Percentiles rank a stretch among this genome's conserved stretches.
Evolutionary conservation across 2,797 vertebrate genomes (phyloP).

Genomic region (Perodicticus potto): DNA sequence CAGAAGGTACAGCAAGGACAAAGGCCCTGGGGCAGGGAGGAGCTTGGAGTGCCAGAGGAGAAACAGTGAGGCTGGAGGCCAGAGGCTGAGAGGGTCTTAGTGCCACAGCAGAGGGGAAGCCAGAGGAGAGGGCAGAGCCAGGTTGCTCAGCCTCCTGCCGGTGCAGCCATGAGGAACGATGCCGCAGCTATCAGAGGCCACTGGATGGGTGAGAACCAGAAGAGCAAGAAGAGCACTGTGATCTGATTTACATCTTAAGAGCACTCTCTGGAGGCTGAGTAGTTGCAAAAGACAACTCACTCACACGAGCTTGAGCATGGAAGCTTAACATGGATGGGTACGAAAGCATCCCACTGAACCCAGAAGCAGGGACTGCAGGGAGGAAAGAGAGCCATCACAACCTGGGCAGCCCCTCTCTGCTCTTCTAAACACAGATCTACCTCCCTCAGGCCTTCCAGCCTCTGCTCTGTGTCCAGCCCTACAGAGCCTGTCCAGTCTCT

Average conservation of each 20-base stretch:
- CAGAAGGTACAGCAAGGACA: not conserved
- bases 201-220: too few species aligned
- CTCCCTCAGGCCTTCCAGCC: not conserved
- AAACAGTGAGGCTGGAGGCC: not conserved
- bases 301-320: not conserved
- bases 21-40: slow-evolving; percentile 5
- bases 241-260: slow-evolving; percentile 37
- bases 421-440: not conserved
- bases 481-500: not conserved
- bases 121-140: not conserved
- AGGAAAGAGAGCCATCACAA: not conserved
- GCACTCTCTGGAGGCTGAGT: slow-evolving; percentile 1
- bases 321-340: not conserved
- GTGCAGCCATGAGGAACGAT: not conserved
- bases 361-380: not conserved
- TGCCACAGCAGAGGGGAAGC: not conserved
- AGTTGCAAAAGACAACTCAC: slow-evolving; percentile 39
- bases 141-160: not conserved
- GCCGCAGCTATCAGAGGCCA: not conserved
- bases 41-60: not conserved
- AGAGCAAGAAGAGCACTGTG: not conserved
- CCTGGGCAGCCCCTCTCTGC: not conserved
- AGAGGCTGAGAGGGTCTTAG: too few species aligned
- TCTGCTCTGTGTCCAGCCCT: not conserved
- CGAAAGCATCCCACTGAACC: not conserved